Base-by-base conservation (phyloP, 2,888 invertebrate genomes). In the Scelioninae gen. 1 region DNA sequence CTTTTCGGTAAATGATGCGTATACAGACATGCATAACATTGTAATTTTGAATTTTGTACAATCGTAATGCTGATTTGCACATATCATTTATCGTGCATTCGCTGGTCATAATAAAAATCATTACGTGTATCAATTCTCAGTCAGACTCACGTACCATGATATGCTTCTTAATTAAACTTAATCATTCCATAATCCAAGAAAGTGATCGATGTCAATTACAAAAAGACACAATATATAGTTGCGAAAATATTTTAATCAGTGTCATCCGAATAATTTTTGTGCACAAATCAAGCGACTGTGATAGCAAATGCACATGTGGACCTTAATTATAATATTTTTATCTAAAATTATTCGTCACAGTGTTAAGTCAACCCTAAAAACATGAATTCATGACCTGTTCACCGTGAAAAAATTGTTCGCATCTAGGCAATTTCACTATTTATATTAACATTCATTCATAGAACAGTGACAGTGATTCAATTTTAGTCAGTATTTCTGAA, bases 301-400 rank as follows among this genome's bases (percentile, higher is more conserved):
- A 78, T 78, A 77, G 63, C 31, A 58, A 76, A 40, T 72, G 60
- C 49, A 65, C 23, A 51, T 69, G 43, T 29, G 9, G 13, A 68
- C 23, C 10, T 10, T 71, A 75, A 47, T 65, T 63, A 9, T 10
- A 87, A 88, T 88, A 2, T 16, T 38, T 29, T 40, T 87, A 89
- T 87, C 88, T 75, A 72, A 83, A 77, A 86, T 88, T 89, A 87
- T 88, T 86, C 75, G 56, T 51, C 76, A 76, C 83, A 88, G 82
- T 86, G 82, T 85, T 86, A 85, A 87, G 85, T 89, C 88, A 86
- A 87, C 86, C 84, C 86, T 77, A 78, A 83, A 86, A 88, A 89
- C 88, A 86, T 89, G 91, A 89, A 89, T 89, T 90, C 86, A 85
- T 87, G 89, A 88, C 87, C 88, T 84, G 83, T 56, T 81, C 81